Base-by-base conservation (phyloP, 2,888 invertebrate species). In the Stenodera caucasica region DNA sequence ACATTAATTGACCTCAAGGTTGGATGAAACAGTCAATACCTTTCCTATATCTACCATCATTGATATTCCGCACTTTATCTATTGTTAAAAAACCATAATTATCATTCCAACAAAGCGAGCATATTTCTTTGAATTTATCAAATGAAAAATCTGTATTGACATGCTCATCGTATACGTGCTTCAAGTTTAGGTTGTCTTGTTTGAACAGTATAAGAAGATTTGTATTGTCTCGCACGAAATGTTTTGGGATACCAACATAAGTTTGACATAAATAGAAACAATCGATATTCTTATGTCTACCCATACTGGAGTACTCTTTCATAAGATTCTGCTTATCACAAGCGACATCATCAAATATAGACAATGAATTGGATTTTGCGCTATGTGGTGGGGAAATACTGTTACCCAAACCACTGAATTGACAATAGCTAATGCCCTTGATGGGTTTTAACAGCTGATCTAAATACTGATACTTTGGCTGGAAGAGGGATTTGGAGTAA, bases 321-420 rank as follows among this genome's bases (percentile, higher is more conserved):
- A 78, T 72, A 35, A 66, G 68, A 49, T 71, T 62, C 60, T 75
- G 73, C 53, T 73, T 72, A 11, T 74, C 76, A 40, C 74, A 76
- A 15, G 72, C 72, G 18, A 79, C 72, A 70, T 79, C 77, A 66
- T 79, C 77, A 63, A 80, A 80, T 52, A 80, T 75, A 61, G 79
- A 71, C 14, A 79, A 67, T 9, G 75, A 76, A 67, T 74, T 70
- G 57, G 51, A 49, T 67, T 65, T 65, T 2, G 73, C 72, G 18
- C 71, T 61, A 3, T 66, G 14, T 7, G 71, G 70, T 7, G 71
- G 70, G 33, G 58, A 11, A 51, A 70, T 57, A n/a, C 71, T 60
- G 3, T 70, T 65, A 14, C 67, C 67, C 49, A 67, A 67, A 18
- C 65, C 64, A 12, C 29, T 57, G 64, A 64, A 66, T 37, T 62